Conservation (phyloP, 1,140 invertebrate species). For the Oncopodura yosiiana region DNA sequence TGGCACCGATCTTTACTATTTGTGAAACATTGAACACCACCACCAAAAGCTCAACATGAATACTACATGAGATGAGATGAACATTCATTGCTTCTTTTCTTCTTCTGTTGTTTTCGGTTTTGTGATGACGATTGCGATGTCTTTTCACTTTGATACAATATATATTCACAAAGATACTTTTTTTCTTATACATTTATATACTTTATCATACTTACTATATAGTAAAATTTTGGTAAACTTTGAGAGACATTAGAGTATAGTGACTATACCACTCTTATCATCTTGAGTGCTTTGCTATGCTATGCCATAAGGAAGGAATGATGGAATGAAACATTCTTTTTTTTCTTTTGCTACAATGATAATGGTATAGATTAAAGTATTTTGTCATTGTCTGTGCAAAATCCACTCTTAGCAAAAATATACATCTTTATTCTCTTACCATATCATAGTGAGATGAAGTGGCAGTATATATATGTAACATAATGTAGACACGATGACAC, state of each 20-base stretch:
- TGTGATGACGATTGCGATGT: not conserved
- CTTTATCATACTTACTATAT: too few relatives aligned
- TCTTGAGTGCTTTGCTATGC: not conserved
- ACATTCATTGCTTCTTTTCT: not conserved
- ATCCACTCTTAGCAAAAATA: slow-evolving; percentile 3
- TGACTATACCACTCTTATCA: not conserved
- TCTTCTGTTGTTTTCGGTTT: not conserved
- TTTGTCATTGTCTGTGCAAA: slow-evolving; percentile 26
- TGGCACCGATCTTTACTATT: not conserved
- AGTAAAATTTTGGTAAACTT: too few relatives aligned
- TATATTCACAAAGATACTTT: too few relatives aligned
- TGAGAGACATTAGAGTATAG: not conserved
- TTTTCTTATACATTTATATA: too few relatives aligned
- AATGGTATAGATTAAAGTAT: slow-evolving; percentile 28
- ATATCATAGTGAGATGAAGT: not conserved
- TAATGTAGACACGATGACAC: not conserved
- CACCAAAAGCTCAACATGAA: not conserved
- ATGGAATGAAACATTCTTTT: not conserved
- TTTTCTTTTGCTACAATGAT: not conserved
- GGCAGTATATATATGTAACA: not conserved
- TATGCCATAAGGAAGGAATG: not conserved
- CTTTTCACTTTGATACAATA: too few relatives aligned
- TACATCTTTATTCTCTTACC: not conserved
- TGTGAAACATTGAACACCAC: not conserved
- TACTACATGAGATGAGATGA: not conserved